Base-by-base conservation (phyloP, 2,113 vertebrate genomes). In the Neotragus moschatus region DNA sequence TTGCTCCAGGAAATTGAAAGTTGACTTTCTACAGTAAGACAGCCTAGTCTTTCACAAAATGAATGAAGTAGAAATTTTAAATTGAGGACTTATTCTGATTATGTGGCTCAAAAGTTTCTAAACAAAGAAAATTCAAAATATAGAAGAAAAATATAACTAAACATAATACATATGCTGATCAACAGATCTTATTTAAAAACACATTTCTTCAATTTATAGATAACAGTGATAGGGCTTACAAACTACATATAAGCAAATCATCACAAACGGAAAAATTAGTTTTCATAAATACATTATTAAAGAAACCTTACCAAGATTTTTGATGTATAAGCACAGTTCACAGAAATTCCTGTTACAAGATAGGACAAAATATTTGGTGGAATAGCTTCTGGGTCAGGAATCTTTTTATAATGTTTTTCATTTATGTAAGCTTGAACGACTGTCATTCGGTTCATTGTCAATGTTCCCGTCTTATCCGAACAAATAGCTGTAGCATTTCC, bases 361-460 rank as follows among this genome's bases (percentile, higher is more conserved):
- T 99, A 98, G 98, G 99, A 99, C 98, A 99, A 98, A 89, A 98
- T 98, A 98, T 98, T 99, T 93, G 99, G 98, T 97, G 99, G 99
- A 98, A 99, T 98, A 98, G 98, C 99, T 96, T 99, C 99, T 23
- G 99, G 99, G 91, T 99, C 99, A 84, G 99, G 99, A 98, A 99
- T 98, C 97, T 99, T 99, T 98, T 98, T 99, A 98, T 99, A 99
- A 98, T 99, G 99, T 63, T 99, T 99, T 88, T 99, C 99, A 96
- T 99, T 99, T 36, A 99, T 82, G 98, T 98, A 99, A 96, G 99
- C 99, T 98, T 99, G 99, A 96, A 99, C 99, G 80, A 99, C 99
- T n/a, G 99, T 99, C 99, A 99, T 99, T 98, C 99, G 99, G 98
- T 99, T 99, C 99, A 99, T 99, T 60, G 99, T 99, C 97, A 99